Evolutionary conservation across 1,140 invertebrate genomes (phyloP), one percentile per base, ranked within the genome.

Genomic region (Rhyacophila brunnea): DNA sequence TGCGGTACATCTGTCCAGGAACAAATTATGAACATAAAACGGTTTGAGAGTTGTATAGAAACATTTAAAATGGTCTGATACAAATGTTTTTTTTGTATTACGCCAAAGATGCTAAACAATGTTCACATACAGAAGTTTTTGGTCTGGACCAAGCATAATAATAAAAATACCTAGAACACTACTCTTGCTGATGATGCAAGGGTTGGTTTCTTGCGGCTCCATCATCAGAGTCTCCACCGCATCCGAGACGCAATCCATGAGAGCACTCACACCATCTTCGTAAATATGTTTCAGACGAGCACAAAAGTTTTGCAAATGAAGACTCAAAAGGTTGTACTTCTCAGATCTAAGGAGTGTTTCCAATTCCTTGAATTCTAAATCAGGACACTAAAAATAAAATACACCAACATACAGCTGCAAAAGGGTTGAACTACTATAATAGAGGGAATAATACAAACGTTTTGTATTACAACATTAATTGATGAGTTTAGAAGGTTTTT

Each of bases 131-230:
- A n/a, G n/a, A n/a, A n/a, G n/a, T n/a, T n/a, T n/a, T n/a, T n/a
- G n/a, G n/a, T n/a, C n/a, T n/a, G n/a, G n/a, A n/a, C n/a, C n/a
- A n/a, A n/a, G n/a, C n/a, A n/a, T n/a, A n/a, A n/a, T n/a, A n/a
- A n/a, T n/a, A n/a, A n/a, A n/a, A n/a, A n/a, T 72, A 77, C 77
- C 77, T 70, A 77, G 67, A 60, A 78, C 74, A 72, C 75, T 79
- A 40, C 70, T 77, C 55, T 72, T 73, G 17, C 72, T 74, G 49
- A 79, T 77, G 45, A 74, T 67, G 62, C 73, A 73, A 47, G 69
- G 69, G 56, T 70, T 70, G 20, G 71, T 71, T 55, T 49, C 50
- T 11, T 45, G 47, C 10, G 56, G 38, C 48, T 78, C 74, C 45
- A 74, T 69, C 72, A 79, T 78, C 19, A 79, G 65, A 42, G 75